These are phyloP conservation scores for Elgaria multicarinata DNA, from an alignment of 2,113 vertebrate genomes.

Conservation along the genomic window DNA sequence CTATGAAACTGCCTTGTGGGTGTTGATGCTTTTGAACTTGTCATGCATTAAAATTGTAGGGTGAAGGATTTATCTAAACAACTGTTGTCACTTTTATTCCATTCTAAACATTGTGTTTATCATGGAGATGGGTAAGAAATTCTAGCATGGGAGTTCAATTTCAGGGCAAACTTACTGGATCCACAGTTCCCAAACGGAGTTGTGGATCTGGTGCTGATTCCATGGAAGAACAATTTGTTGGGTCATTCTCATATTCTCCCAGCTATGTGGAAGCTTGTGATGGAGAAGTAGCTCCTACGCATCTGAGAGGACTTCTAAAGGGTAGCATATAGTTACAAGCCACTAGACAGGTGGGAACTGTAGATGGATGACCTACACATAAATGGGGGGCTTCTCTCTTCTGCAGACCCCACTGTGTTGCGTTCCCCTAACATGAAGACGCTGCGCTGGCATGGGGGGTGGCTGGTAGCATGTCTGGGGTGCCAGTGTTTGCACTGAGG, in stretches of 20 bases:
- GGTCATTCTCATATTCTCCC: neutral
- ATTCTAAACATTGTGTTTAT: neutral
- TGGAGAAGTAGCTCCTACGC: neutral
- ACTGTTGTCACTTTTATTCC: too few relatives aligned
- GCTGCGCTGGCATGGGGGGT: slow-evolving; percentile 53
- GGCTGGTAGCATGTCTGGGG: slow-evolving; percentile 27
- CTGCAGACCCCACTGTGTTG: slow-evolving; percentile 67
- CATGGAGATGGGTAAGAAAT: neutral
- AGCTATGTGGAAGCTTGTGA: neutral
- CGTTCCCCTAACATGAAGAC: slow-evolving; percentile 60
- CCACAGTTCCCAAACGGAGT: neutral
- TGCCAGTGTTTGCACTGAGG: slow-evolving; percentile 63
- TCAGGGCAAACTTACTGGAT: neutral
- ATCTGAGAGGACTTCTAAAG: neutral
- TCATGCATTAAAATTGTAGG: neutral
- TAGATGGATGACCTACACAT: slow-evolving; percentile 62
- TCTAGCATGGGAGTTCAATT: neutral
- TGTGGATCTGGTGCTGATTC: too few relatives aligned
- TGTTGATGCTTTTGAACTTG: neutral
- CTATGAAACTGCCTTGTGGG: neutral
- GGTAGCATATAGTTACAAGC: slow-evolving; percentile 20
- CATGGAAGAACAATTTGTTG: too few relatives aligned
- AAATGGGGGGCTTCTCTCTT: slow-evolving; percentile 63
- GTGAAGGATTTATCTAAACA: neutral
- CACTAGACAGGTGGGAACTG: slow-evolving; percentile 65